Evolutionary conservation across 2,113 vertebrate genomes (phyloP), one percentile per base, ranked within the genome.

Genomic region (Drymodes brunneopygia): DNA sequence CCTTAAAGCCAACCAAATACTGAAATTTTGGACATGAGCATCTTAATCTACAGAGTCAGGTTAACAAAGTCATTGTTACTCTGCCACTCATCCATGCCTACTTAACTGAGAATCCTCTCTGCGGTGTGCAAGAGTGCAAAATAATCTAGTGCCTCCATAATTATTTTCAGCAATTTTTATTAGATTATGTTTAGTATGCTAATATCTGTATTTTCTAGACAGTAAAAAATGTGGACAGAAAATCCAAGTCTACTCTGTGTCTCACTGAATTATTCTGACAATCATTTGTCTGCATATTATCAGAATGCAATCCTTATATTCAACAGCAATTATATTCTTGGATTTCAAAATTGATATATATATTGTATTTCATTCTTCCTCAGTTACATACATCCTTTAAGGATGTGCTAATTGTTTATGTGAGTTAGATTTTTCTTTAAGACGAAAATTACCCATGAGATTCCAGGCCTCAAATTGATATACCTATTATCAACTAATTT

Each of bases 11-110:
- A 93, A 93, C 79, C 82, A 91, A 87, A 96, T 81, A 85, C 64
- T 95, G 92, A 96, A 96, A 97, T 97, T 98, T 97, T 27, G 36
- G 86, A 88, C 93, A 60, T 45, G 89, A 96, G 91, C 92, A 75
- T 93, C 67, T 90, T 95, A 80, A 97, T 96, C 92, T 96, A 85
- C 38, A 80, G 86, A 95, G 86, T 84, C 80, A 84, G 65, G 91
- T 97, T 97, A 97, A 97, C 96, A 97, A 97, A 98, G 90, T 83
- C 84, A 93, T 86, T 96, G 94, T 87, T 50, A 84, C 70, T 95
- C 97, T 97, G 93, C 84, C 96, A 93, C 86, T 96, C 94, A 93
- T 28, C 40, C 77, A 69, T 58, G 62, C 62, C 69, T 83, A 72
- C 90, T 96, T 97, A 96, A 87, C 70, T 74, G 47, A 48, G 61